These are phyloP conservation scores for Danaus melanippus DNA, from an alignment of 1,140 invertebrate genomes.

Conservation along the genomic window DNA sequence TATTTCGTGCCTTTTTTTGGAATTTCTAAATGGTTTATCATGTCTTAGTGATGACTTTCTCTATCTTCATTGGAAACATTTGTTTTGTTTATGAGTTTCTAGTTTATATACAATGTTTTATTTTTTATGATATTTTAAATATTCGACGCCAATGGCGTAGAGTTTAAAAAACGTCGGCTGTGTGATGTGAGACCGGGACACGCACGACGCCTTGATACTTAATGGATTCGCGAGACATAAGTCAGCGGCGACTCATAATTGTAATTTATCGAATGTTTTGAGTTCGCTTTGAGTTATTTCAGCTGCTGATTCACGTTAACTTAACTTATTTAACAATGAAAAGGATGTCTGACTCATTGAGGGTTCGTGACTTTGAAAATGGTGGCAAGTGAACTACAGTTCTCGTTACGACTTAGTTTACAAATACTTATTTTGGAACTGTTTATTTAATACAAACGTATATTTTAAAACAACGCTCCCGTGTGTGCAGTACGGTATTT, in stretches of 20 bases:
- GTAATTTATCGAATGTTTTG: no score
- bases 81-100: no score
- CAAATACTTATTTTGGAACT: no score
- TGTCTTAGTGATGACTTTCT: background rate
- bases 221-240: background rate
- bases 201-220: constrained; percentile 19
- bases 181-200: constrained; percentile 13
- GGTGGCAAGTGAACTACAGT: no score
- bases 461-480: no score
- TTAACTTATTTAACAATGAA: constrained; percentile 39
- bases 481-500: no score
- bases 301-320: constrained; percentile 38
- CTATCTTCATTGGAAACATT: no score
- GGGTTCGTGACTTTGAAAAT: background rate
- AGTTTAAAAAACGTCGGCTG: constrained; percentile 7
- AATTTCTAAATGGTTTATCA: constrained; percentile 4
- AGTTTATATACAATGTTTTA: no score
- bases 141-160: background rate
- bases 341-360: constrained; percentile 39
- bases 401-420: no score
- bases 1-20: constrained; percentile 12
- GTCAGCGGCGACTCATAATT: no score
- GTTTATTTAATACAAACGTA: no score
- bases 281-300: constrained; percentile 28
- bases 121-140: no score